A percentile compares a stretch with the other conserved stretches of the same genome.
Evolutionary conservation across 2,113 vertebrate species (phyloP).

Genomic region (Uria lomvia): DNA sequence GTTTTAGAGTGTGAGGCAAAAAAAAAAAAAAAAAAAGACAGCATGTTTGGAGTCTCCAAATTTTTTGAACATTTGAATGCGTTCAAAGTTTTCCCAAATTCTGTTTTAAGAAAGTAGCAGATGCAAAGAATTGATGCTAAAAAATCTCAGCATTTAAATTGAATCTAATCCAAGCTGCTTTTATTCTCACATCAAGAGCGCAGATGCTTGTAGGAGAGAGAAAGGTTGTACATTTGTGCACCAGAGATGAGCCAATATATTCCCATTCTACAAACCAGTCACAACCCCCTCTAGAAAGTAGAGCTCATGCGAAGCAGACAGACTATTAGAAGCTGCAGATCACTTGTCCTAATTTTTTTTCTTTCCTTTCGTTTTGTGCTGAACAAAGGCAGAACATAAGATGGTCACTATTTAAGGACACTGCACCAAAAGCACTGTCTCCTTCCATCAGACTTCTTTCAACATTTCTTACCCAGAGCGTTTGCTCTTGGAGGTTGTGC

Average conservation of each 20-base stretch:
- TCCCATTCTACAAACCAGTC: neutral
- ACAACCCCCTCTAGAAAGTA: neutral
- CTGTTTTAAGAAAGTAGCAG: neutral
- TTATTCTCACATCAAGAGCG: neutral
- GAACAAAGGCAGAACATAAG: neutral
- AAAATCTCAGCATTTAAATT: neutral
- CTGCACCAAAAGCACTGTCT: neutral
- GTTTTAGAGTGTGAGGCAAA: neutral
- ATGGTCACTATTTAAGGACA: neutral
- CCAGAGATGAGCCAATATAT: neutral
- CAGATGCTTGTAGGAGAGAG: neutral
- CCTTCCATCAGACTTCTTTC: neutral
- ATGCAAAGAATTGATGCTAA: neutral
- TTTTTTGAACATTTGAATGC: neutral
- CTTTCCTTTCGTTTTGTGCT: neutral
- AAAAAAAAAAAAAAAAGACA: neutral
- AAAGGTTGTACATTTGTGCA: neutral
- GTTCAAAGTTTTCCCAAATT: neutral
- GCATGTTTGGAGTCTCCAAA: neutral
- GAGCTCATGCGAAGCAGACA: neutral
- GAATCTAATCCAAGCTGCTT: neutral
- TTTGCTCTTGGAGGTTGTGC: neutral
- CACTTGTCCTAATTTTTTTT: neutral
- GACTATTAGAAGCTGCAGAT: neutral
- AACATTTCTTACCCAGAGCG: neutral